phyloP scores from a whole-genome alignment of 2,888 invertebrate genomes.

The Sminthurides aquaticus region DNA sequence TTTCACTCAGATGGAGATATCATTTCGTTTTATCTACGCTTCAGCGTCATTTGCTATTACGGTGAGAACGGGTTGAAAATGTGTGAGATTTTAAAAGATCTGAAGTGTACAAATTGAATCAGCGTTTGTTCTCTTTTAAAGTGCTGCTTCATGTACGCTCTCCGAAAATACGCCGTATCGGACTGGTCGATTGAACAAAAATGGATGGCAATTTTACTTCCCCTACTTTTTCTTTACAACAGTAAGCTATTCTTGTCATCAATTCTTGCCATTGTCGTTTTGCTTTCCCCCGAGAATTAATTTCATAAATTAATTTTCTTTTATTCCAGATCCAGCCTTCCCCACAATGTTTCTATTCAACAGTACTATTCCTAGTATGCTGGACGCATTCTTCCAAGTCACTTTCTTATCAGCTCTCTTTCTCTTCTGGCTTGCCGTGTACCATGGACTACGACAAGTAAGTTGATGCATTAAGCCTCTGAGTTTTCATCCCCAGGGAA shows the following conservation, averaged over 20 bases:
- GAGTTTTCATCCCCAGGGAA: not conserved
- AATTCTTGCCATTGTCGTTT: too few species aligned
- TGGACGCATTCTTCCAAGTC: constrained; percentile 83
- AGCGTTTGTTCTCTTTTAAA: constrained; percentile 47
- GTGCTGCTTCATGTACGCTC: constrained; percentile 87
- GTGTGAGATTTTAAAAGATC: not conserved
- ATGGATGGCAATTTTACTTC: constrained; percentile 84
- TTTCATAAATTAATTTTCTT: too few species aligned
- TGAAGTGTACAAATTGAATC: not conserved
- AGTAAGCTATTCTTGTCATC: constrained; percentile 57
- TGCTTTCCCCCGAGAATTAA: too few species aligned
- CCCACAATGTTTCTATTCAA: constrained; percentile 81
- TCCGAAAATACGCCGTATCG: constrained; percentile 75
- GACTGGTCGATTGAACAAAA: constrained; percentile 98
- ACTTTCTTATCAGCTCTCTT: constrained; percentile 79
- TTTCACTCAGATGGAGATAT: constrained; percentile 94
- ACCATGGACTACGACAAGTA: constrained; percentile 85
- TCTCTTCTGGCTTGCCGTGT: constrained; percentile 90
- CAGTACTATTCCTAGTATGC: constrained; percentile 83
- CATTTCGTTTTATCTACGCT: constrained; percentile 85
- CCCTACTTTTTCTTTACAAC: constrained; percentile 79
- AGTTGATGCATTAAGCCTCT: too few species aligned
- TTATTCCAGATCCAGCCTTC: constrained; percentile 74
- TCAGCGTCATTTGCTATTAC: constrained; percentile 66
- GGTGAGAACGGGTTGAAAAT: constrained; percentile 55